Percentiles rank a stretch among this genome's conserved stretches.
These are phyloP conservation scores for Drosophila kanekoi DNA, from an alignment of 2,888 invertebrate genomes.

Conservation along the genomic window DNA sequence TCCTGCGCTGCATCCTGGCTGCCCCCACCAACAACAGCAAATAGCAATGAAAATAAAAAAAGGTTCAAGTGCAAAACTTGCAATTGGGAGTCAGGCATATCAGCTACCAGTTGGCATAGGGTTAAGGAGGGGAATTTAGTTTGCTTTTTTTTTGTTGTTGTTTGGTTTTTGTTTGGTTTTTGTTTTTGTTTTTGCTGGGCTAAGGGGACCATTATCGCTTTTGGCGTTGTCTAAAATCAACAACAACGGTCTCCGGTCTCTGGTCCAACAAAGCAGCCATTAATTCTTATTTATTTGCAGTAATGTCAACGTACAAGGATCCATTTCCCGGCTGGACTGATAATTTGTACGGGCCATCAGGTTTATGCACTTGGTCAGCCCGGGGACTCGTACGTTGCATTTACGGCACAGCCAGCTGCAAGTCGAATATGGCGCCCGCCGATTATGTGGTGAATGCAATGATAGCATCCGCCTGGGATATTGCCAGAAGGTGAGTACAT, in stretches of 20 bases:
- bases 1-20: conserved; percentile 58
- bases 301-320: conserved; percentile 85
- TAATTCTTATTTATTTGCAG: conserved; percentile 84
- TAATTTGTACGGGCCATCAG: conserved; percentile 85
- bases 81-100: conserved; percentile 76
- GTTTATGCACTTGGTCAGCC: conserved; percentile 85
- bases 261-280: conserved; percentile 69
- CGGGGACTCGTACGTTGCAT: conserved; percentile 85
- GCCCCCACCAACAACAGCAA: conserved; percentile 32
- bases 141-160: neutral
- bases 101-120: conserved; percentile 53
- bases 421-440: conserved; percentile 85
- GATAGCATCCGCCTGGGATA: conserved; percentile 85
- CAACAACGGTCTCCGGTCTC: conserved; percentile 37
- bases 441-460: conserved; percentile 86
- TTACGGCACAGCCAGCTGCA: conserved; percentile 82
- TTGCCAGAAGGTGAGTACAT: conserved; percentile 82
- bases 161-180: neutral
- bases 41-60: conserved; percentile 20
- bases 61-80: conserved; percentile 75
- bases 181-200: conserved; percentile 2
- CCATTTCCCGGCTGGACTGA: conserved; percentile 85
- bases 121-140: neutral
- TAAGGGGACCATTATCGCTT: conserved; percentile 64
- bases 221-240: conserved; percentile 70